Base-by-base conservation (phyloP, 2,113 vertebrate species). In the Xiphorhynchus elegans region DNA sequence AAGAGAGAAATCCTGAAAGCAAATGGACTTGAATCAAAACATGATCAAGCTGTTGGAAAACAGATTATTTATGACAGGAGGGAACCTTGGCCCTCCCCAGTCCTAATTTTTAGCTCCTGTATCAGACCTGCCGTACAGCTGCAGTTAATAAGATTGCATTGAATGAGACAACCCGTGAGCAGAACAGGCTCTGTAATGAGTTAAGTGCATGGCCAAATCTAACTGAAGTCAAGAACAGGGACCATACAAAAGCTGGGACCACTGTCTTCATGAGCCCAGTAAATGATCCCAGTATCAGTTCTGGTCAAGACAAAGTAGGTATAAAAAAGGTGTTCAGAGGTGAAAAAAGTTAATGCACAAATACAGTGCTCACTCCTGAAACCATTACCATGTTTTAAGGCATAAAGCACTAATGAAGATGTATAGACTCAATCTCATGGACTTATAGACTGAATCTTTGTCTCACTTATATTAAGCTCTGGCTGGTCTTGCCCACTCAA, bases 371-470 rank as follows among this genome's bases (percentile, higher is more conserved):
- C 91, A 75, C 55, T 89, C 84, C 84, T 75, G 90, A 96, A 94
- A 91, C 79, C 68, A 96, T 97, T 97, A 97, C 93, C 88, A 95
- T 91, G 91, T 97, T 97, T 97, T 95, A 96, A 95, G 89, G 90
- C 95, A 95, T 89, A 93, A 94, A 94, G 68, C 79, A 75, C 91
- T 97, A 98, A 98, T 97, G 97, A 98, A 97, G 97, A 98, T 94
- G 93, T 97, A 97, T 97, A 87, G 97, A 93, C 95, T 96, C 96
- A 98, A 97, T 97, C 97, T 97, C 96, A 69, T 81, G 91, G 90
- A 97, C 89, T 96, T 91, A 95, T 8, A 93, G 96, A 90, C 94
- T 97, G 96, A 96, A 97, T 96, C 95, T 81, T 79, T 90, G 90
- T 85, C 87, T 97, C 93, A 69, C 94, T 96, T 97, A 79, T 60